phyloP scores from a whole-genome alignment of 23 tunicate species.

The Styela plicata region DNA sequence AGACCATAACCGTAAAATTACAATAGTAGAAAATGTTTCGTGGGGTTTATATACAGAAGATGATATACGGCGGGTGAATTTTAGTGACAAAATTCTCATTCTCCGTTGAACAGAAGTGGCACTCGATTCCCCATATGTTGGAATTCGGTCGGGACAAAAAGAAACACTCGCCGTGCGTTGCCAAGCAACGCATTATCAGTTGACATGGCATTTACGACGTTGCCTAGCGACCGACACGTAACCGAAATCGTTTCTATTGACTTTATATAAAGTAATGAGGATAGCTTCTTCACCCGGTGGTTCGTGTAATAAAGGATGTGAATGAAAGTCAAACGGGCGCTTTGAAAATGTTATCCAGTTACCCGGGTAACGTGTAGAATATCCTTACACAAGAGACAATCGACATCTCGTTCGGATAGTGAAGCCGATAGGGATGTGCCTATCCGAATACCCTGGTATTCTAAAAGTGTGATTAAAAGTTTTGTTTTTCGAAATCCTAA shows the following conservation, averaged over 20 bases:
- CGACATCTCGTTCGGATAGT: too few species aligned
- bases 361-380: not conserved
- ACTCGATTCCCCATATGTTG: not conserved
- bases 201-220: conserved; percentile 85
- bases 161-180: conserved; percentile 54
- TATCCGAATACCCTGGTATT: too few species aligned
- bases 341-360: not conserved
- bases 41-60: too few species aligned
- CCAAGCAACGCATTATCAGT: conserved; percentile 85
- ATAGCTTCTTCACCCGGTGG: not conserved
- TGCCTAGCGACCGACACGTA: conserved; percentile 65
- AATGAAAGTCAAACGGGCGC: not conserved
- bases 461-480: too few species aligned
- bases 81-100: too few species aligned
- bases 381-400: too few species aligned
- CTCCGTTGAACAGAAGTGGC: not conserved
- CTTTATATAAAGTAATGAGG: conserved; percentile 2
- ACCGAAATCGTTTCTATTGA: conserved; percentile 27
- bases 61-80: too few species aligned
- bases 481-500: too few species aligned
- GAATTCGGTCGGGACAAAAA: conserved; percentile 6
- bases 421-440: too few species aligned
- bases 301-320: not conserved
- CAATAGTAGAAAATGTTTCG: too few species aligned
- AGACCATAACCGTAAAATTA: too few species aligned